Evolutionary conservation across 1,140 invertebrate genomes (phyloP), one percentile per base, ranked within the genome.

Genomic region (Drosophila simulans): DNA sequence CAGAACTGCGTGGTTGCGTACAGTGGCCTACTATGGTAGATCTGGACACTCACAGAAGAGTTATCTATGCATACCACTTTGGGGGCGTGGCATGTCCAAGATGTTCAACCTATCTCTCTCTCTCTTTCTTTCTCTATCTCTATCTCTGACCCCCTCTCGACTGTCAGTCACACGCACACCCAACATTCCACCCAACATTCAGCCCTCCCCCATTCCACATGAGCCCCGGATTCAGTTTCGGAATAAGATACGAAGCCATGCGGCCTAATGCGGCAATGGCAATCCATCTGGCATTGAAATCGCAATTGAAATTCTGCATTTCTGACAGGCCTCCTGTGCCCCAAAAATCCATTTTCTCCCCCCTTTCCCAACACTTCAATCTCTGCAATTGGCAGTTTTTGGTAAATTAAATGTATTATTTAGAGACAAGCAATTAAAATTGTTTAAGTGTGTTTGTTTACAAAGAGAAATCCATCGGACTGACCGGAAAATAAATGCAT

Each of bases 1-100:
- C 66, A 84, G 80, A 89, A 91, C 80, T 91, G 86, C 90, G 91
- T 92, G 88, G 88, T 91, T 92, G 86, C 91, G 91, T 92, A 92
- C 91, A 92, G 91, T 91, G 90, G 81, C 89, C 91, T 91, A 80
- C 91, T 91, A 92, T 92, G 91, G 91, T 92, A 92, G 91, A 92
- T 91, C 80, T 86, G 91, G 91, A 92, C 91, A 90, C 77, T 37
- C 64, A 42, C 66, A 65, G 43, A 77, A 65, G 43, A 77, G 25
- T 51, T 60, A 42, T 70, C 58, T 60, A 57, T 63, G 42, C 68
- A 58, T 68, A 43, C 74, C 80, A 58, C 59, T 62, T 35, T 55
- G 43, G 65, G 59, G 75, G 60, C 62, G 71, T 76, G 72, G 71
- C 71, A 64, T 74, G 69, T 72, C 68, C 66, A 72, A 72, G 66